Percentiles rank a stretch among this genome's conserved stretches.
Evolutionary conservation across 2,797 vertebrate species (phyloP).

Genomic region (Chromis chromis): DNA sequence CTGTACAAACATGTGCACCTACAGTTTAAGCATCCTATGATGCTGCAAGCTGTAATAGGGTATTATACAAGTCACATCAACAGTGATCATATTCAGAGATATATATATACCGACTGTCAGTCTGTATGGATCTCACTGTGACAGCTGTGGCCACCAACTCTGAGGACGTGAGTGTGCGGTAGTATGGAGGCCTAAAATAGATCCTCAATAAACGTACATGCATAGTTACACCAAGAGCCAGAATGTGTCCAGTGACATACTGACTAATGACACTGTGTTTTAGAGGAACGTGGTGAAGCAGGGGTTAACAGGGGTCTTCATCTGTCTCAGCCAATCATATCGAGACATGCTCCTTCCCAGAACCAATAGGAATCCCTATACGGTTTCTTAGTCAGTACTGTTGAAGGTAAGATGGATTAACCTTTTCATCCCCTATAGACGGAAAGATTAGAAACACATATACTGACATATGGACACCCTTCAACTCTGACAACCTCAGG

Average conservation of each 20-base stretch:
- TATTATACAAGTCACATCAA: slow-evolving; percentile 38
- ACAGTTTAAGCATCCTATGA: too few relatives aligned
- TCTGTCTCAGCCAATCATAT: slow-evolving; percentile 58
- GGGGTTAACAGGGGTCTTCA: slow-evolving; percentile 51
- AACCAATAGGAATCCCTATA: slow-evolving; percentile 44
- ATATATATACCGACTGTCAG: slow-evolving; percentile 33
- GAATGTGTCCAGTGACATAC: slow-evolving; percentile 45
- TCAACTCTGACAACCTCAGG: slow-evolving; percentile 20
- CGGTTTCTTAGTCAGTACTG: slow-evolving; percentile 12
- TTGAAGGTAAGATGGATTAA: slow-evolving; percentile 66
- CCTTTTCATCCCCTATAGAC: slow-evolving; percentile 62
- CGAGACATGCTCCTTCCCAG: slow-evolving; percentile 21
- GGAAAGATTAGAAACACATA: slow-evolving; percentile 55
- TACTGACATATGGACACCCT: slow-evolving; percentile 33
- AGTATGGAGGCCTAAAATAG: slow-evolving; percentile 46
- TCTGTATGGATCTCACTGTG: slow-evolving; percentile 22
- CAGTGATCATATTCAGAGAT: slow-evolving; percentile 45
- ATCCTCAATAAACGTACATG: slow-evolving; percentile 35
- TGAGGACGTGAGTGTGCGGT: slow-evolving; percentile 34
- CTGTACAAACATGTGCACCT: too few relatives aligned
- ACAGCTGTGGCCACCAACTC: slow-evolving; percentile 60
- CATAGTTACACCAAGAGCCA: slow-evolving; percentile 46
- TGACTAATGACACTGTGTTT: slow-evolving; percentile 51
- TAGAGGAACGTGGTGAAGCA: slow-evolving; percentile 20
- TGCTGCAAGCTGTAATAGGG: too few relatives aligned